phyloP scores from a whole-genome alignment of 1,140 invertebrate genomes.

The Drosophila arawakana region DNA sequence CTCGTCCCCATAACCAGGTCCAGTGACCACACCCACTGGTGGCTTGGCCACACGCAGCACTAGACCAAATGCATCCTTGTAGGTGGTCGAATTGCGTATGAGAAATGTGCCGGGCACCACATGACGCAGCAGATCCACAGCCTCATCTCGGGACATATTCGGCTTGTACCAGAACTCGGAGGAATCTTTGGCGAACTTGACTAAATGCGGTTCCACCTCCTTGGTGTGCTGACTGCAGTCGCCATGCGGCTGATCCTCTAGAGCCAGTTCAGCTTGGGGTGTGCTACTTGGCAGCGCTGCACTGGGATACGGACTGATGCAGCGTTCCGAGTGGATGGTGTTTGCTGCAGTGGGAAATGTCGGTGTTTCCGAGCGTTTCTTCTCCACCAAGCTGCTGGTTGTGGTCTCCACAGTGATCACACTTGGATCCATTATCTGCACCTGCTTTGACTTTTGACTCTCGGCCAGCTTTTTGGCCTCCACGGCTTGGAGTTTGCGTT shows the following conservation, averaged over 20 bases:
- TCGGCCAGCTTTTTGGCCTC: constrained; percentile 40
- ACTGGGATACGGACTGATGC: constrained; percentile 85
- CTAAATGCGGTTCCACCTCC: constrained; percentile 95
- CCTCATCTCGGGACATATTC: constrained; percentile 97
- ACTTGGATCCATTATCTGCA: constrained; percentile 1
- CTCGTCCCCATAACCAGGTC: constrained; percentile 87
- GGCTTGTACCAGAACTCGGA: constrained; percentile 99
- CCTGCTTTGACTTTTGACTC: constrained; percentile 30
- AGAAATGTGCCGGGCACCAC: constrained; percentile 96
- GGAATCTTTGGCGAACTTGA: constrained; percentile 97
- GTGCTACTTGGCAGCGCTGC: not conserved
- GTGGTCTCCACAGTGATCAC: not conserved
- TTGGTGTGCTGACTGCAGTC: constrained; percentile 85
- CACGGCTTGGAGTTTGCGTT: constrained; percentile 51
- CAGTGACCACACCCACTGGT: constrained; percentile 86
- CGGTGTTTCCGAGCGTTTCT: constrained; percentile 90
- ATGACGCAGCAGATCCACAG: constrained; percentile 93
- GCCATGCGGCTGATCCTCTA: constrained; percentile 85
- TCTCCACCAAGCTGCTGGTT: constrained; percentile 50
- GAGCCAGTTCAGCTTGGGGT: not conserved
- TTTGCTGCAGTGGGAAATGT: constrained; percentile 90
- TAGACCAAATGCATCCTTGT: constrained; percentile 94
- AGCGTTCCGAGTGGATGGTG: constrained; percentile 78
- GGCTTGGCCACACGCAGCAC: constrained; percentile 95
- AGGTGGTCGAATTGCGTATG: constrained; percentile 91